Evolutionary conservation across 2,113 vertebrate species (phyloP).

Genomic region (Cynopterus brachyotis): DNA sequence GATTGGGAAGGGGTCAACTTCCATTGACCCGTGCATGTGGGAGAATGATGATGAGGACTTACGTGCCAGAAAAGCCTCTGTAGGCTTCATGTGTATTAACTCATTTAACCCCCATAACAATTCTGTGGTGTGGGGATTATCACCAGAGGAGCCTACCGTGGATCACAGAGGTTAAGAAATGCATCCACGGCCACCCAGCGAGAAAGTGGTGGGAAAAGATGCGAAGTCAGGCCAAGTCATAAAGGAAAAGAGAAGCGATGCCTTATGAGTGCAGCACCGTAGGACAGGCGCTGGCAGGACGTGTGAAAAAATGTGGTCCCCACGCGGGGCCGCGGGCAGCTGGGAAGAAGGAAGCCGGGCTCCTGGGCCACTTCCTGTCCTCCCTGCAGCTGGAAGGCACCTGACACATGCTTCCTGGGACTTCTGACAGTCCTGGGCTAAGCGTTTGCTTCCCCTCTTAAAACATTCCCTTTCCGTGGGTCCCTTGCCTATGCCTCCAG

Average conservation of each 20-base stretch:
- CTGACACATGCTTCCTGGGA: background rate
- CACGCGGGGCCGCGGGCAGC: accelerated
- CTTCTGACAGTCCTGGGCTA: background rate
- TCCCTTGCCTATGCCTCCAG: conserved; percentile 1
- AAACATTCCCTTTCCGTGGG: background rate
- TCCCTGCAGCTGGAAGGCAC: background rate
- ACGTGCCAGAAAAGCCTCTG: background rate
- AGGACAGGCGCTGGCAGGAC: background rate
- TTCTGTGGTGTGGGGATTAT: background rate
- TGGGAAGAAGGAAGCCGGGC: background rate
- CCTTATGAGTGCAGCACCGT: accelerated
- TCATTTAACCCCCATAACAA: background rate
- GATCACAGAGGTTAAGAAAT: conserved; percentile 27
- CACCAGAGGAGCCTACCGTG: background rate
- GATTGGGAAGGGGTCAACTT: background rate
- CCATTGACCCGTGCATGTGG: accelerated
- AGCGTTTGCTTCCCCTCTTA: background rate
- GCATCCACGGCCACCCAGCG: background rate
- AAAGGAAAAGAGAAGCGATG: background rate
- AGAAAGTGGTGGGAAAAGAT: background rate
- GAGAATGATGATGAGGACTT: background rate
- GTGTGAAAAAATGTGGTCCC: background rate
- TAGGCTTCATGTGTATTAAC: background rate
- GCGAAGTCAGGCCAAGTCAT: background rate
- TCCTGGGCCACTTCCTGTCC: background rate